Evolutionary conservation across 2,797 vertebrate genomes (phyloP).

Genomic region (Carcharodon carcharias): DNA sequence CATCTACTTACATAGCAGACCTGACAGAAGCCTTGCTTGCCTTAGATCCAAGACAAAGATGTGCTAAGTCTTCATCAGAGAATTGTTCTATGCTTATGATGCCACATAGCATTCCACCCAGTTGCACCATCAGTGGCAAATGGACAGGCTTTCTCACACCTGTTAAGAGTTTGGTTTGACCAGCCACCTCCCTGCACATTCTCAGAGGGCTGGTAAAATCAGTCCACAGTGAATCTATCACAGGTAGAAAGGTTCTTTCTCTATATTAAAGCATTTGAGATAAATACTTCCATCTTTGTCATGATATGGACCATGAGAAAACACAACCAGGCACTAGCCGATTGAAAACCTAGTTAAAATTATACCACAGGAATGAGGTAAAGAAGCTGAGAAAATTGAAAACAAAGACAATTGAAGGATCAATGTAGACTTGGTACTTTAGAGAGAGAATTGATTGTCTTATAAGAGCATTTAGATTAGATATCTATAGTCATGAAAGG

Average conservation of each 20-base stretch:
- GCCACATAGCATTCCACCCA: too few species aligned
- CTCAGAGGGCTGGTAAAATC: too few species aligned
- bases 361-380: background rate
- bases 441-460: background rate
- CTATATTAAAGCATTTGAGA: background rate
- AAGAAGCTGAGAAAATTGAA: background rate
- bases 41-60: too few species aligned
- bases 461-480: background rate
- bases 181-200: too few species aligned
- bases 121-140: too few species aligned
- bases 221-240: background rate
- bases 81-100: too few species aligned
- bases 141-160: too few species aligned
- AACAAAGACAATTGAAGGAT: background rate
- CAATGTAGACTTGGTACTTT: background rate
- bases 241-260: background rate
- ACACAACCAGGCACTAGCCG: too few species aligned
- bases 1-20: too few species aligned
- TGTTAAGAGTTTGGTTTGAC: too few species aligned
- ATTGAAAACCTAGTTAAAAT: background rate
- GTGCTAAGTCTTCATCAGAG: too few species aligned
- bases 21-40: too few species aligned
- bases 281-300: background rate
- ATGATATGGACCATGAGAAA: background rate
- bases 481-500: background rate